Conservation (phyloP, 2,797 vertebrate genomes). For the Enteromius mattozi region DNA sequence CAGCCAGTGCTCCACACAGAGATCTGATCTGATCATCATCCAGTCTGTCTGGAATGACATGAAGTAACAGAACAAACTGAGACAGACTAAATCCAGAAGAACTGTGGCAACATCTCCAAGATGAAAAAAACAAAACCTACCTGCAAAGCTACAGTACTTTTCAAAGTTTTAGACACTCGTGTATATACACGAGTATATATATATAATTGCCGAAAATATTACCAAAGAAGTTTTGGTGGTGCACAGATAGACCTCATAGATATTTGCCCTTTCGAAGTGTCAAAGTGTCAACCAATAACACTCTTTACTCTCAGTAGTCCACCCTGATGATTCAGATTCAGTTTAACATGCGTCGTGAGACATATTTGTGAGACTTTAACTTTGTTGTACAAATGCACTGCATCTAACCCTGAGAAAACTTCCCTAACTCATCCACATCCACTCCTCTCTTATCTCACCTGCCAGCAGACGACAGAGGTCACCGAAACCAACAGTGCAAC, state of each 20-base stretch:
- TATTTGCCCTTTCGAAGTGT: not conserved
- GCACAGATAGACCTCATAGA: not conserved
- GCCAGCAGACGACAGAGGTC: constrained; percentile 57
- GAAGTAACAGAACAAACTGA: too few relatives aligned
- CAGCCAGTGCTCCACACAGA: too few relatives aligned
- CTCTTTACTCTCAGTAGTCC: not conserved
- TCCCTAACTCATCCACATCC: not conserved
- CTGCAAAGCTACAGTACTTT: too few relatives aligned
- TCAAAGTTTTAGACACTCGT: too few relatives aligned
- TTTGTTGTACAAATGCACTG: constrained; percentile 3
- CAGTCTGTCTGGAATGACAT: too few relatives aligned
- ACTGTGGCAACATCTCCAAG: too few relatives aligned
- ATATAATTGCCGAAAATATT: not conserved
- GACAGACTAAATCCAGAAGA: too few relatives aligned
- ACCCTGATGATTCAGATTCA: not conserved
- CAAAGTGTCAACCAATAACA: not conserved
- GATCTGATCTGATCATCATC: too few relatives aligned
- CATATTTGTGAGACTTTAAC: not conserved
- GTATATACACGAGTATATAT: too few relatives aligned
- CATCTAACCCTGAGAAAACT: constrained; percentile 5
- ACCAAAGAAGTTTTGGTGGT: not conserved
- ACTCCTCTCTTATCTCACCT: constrained; percentile 33
- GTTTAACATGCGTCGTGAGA: not conserved
- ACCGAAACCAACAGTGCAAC: constrained; percentile 51
- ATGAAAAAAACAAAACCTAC: too few relatives aligned